Conservation (phyloP, 2,888 invertebrate species). For the Spilarctia lutea region DNA sequence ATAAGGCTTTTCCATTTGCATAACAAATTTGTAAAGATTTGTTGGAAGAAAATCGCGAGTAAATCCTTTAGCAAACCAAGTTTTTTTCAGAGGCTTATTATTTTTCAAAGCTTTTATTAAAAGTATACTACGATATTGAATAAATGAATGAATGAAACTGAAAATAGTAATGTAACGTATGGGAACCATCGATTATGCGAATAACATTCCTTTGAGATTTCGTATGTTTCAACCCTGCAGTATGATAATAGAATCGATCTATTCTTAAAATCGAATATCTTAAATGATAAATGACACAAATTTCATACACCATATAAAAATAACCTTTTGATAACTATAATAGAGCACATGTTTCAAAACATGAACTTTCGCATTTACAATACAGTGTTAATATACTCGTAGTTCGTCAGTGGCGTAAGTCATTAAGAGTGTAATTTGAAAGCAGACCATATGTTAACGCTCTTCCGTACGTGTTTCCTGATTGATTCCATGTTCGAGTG, state of each 20-base stretch:
- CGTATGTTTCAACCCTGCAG: neutral
- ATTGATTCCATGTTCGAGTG: slow-evolving; percentile 50
- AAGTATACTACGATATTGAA: neutral
- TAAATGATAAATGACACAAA: too few species aligned
- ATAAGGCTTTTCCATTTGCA: slow-evolving; percentile 80
- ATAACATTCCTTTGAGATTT: neutral
- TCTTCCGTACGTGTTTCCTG: slow-evolving; percentile 45
- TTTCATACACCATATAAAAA: too few species aligned
- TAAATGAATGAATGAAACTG: neutral
- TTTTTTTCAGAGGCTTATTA: slow-evolving; percentile 51
- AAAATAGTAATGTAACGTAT: neutral
- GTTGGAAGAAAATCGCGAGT: slow-evolving; percentile 66
- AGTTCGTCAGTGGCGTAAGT: too few species aligned
- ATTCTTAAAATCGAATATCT: too few species aligned
- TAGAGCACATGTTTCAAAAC: too few species aligned
- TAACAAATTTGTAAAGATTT: slow-evolving; percentile 74
- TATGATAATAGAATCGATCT: too few species aligned
- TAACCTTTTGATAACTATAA: too few species aligned
- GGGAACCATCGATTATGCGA: neutral
- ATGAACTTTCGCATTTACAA: too few species aligned
- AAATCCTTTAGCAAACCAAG: slow-evolving; percentile 75
- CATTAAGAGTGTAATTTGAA: neutral
- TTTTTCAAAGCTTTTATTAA: slow-evolving; percentile 7
- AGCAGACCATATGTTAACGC: slow-evolving; percentile 38
- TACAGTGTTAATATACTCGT: too few species aligned